These are phyloP conservation scores for Hemibagrus wyckioides DNA, from an alignment of 2,113 vertebrate species.

Conservation along the genomic window DNA sequence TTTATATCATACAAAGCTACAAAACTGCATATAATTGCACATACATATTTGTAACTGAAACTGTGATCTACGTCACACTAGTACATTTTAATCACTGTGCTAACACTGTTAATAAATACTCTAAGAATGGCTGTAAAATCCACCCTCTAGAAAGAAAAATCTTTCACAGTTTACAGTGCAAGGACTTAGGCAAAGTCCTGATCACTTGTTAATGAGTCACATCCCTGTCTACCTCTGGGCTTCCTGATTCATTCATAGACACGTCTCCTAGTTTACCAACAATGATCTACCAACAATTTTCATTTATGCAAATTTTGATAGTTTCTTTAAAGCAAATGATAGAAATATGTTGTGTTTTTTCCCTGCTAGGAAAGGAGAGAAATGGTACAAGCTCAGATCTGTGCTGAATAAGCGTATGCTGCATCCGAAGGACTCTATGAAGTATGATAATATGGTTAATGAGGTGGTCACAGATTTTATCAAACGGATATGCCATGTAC, in stretches of 20 bases:
- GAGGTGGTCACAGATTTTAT: conserved; percentile 72
- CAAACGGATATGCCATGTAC: conserved; percentile 61
- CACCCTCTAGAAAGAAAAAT: too few species aligned
- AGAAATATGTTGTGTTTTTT: conserved; percentile 9
- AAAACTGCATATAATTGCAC: too few species aligned
- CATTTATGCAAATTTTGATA: background rate
- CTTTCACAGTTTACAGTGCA: too few species aligned
- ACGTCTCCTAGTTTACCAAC: background rate
- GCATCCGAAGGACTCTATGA: conserved; percentile 66
- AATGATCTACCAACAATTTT: background rate
- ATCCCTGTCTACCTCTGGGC: background rate
- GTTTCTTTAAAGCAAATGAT: background rate
- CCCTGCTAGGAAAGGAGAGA: conserved; percentile 67
- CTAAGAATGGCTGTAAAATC: too few species aligned
- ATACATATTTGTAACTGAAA: too few species aligned
- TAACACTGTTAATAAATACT: too few species aligned
- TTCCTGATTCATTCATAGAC: background rate
- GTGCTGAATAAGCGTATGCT: conserved; percentile 77
- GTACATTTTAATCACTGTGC: too few species aligned
- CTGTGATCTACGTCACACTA: too few species aligned
- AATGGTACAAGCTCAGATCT: conserved; percentile 71
- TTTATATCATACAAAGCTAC: too few species aligned
- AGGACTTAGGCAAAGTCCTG: too few species aligned
- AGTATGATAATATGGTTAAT: conserved; percentile 65
- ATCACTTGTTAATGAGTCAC: too few species aligned